phyloP scores from a whole-genome alignment of 2,797 vertebrate genomes.

The Pipistrellus nathusii region DNA sequence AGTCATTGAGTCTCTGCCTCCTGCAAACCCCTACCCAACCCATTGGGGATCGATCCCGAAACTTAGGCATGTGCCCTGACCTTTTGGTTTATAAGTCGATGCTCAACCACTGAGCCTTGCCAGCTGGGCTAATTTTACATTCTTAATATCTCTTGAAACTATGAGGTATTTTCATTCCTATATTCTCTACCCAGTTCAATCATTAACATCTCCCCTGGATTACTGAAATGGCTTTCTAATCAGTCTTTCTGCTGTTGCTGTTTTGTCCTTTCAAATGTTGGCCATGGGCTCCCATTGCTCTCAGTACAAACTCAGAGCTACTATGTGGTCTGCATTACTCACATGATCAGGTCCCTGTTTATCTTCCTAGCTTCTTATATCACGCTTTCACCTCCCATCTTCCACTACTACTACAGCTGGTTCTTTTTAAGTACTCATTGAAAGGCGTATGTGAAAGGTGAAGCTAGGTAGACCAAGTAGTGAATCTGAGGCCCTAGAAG shows the following conservation, averaged over 20 bases:
- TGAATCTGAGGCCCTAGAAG: not conserved
- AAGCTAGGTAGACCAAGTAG: not conserved
- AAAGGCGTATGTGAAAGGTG: not conserved
- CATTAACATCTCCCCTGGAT: not conserved
- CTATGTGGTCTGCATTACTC: not conserved
- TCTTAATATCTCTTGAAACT: not conserved
- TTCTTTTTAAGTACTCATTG: not conserved
- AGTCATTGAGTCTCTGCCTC: not conserved
- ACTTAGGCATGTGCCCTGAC: not conserved
- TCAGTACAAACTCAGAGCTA: not conserved
- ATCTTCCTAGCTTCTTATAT: not conserved
- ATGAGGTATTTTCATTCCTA: not conserved
- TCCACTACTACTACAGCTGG: rapidly evolving
- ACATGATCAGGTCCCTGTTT: not conserved
- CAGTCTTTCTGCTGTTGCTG: not conserved
- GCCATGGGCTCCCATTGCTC: not conserved
- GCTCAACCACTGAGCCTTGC: not conserved
- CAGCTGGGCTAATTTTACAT: not conserved
- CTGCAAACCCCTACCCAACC: not conserved
- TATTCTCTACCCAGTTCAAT: not conserved
- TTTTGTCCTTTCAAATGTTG: not conserved
- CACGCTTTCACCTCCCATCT: not conserved
- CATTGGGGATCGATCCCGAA: not conserved
- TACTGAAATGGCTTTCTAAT: not conserved
- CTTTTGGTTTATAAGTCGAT: not conserved